A percentile compares a stretch with the other conserved stretches of the same genome.
Evolutionary conservation across 2,888 invertebrate genomes (phyloP).

Genomic region (Tetheella fluctuosa): DNA sequence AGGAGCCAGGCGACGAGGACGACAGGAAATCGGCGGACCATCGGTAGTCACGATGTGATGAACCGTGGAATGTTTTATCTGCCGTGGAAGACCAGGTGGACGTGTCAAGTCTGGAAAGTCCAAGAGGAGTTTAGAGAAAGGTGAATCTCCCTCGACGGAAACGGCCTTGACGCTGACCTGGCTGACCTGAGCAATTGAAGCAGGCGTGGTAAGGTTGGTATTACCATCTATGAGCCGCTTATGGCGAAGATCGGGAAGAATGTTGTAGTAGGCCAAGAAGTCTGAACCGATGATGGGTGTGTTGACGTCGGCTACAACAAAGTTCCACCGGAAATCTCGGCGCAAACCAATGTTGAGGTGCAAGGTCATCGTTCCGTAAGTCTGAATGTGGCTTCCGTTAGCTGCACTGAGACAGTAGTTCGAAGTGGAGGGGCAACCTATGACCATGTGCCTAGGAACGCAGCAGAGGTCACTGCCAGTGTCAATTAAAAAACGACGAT

Average conservation of each 20-base stretch:
- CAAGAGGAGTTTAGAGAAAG: neutral
- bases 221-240: conserved; percentile 19
- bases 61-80: conserved; percentile 17
- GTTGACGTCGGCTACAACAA: conserved; percentile 30
- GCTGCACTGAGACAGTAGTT: conserved; percentile 13
- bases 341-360: conserved; percentile 15
- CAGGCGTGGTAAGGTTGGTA: conserved; percentile 13
- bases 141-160: neutral
- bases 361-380: conserved; percentile 12
- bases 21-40: conserved; percentile 21
- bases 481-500: conserved; percentile 9
- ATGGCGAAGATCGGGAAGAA: neutral
- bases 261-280: neutral
- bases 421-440: conserved; percentile 5
- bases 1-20: conserved; percentile 23
- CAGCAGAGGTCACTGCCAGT: conserved; percentile 17
- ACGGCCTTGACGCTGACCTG: neutral
- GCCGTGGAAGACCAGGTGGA: neutral
- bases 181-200: neutral
- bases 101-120: neutral
- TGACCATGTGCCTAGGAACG: conserved; percentile 9
- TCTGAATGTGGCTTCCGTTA: conserved; percentile 13
- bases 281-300: neutral
- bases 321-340: conserved; percentile 26
- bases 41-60: conserved; percentile 22